A percentile compares a stretch with the other conserved stretches of the same genome.
These are phyloP conservation scores for Maniola jurtina DNA, from an alignment of 1,140 invertebrate species.

Conservation along the genomic window DNA sequence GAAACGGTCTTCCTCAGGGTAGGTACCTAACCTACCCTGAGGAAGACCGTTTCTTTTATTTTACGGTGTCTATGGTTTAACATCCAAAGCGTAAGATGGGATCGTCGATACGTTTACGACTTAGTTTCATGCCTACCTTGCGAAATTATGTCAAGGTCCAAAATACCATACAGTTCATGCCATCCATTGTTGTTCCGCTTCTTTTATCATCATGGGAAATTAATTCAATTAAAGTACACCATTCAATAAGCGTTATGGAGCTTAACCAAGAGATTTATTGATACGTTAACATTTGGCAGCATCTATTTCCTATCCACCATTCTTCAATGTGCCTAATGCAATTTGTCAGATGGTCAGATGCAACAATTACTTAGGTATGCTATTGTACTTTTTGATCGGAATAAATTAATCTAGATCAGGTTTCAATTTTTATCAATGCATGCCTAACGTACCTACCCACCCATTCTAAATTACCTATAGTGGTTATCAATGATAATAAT, in stretches of 20 bases:
- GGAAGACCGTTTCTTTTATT: constrained; percentile 2
- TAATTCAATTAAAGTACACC: constrained; percentile 60
- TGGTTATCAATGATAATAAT: too few species aligned
- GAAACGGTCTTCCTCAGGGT: not conserved
- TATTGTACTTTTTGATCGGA: not conserved
- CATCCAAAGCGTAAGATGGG: constrained; percentile 34
- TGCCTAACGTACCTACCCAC: too few species aligned
- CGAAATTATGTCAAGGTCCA: constrained; percentile 59
- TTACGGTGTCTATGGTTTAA: too few species aligned
- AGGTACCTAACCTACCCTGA: constrained; percentile 12
- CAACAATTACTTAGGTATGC: not conserved
- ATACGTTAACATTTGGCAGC: constrained; percentile 6
- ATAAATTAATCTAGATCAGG: not conserved
- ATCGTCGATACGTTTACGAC: constrained; percentile 37
- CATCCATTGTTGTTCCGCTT: constrained; percentile 41
- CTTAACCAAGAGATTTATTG: constrained; percentile 31
- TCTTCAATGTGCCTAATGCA: constrained; percentile 1
- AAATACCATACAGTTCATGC: constrained; percentile 40
- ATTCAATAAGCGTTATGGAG: constrained; percentile 33
- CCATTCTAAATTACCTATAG: too few species aligned
- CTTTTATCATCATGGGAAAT: constrained; percentile 62
- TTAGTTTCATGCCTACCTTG: constrained; percentile 40
- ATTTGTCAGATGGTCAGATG: not conserved
- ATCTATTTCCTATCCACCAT: not conserved
- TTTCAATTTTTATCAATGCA: too few species aligned